Base-by-base conservation (phyloP, 2,888 invertebrate genomes). In the Megamerina dolium region DNA sequence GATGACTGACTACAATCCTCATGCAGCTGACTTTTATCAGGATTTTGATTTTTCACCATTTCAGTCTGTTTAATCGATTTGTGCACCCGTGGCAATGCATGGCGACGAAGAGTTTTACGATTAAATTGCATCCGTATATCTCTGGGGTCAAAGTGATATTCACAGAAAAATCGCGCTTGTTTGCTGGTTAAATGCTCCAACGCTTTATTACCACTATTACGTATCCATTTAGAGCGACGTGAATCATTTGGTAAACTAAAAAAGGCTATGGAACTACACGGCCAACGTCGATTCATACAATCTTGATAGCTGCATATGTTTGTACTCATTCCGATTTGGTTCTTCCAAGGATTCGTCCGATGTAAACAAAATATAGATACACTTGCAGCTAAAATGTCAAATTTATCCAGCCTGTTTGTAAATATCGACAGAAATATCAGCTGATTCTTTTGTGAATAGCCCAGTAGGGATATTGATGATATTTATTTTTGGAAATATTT, bases 201-300 rank as follows among this genome's bases (percentile, higher is more conserved):
- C 8, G 38, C 17, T 17, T 50, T 50, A 37, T 61, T 61, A 12
- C 61, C 61, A n/a, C 60, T 60, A 41, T 61, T 59, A 17, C 43
- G 42, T 17, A 60, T 60, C 61, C 61, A 61, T 18, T 45, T 46
- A 2, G 45, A 21, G 6, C 61, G 56, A 0, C 61, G 45, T 3
- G 45, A 27, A 40, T 60, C 61, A 9, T 21, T 51, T 5, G 61
- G 61, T 4, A 61, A 21, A 1, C 41, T 35, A 33, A 59, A 61
- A 36, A 61, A 61, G 4, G 58, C 53, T 3, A 41, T 52, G 12
- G 39, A 51, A 19, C 55, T 39, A 26, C 49, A 51, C 3, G 55
- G 49, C n/a, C 17, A 12, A 9, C 44, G 44, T 23, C 40, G 41
- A 4, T 14, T 26, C 29, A 32, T 39, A 29, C 57, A 57, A 4